phyloP scores from a whole-genome alignment of 2,797 vertebrate species.

The Sebastes matsubarae region DNA sequence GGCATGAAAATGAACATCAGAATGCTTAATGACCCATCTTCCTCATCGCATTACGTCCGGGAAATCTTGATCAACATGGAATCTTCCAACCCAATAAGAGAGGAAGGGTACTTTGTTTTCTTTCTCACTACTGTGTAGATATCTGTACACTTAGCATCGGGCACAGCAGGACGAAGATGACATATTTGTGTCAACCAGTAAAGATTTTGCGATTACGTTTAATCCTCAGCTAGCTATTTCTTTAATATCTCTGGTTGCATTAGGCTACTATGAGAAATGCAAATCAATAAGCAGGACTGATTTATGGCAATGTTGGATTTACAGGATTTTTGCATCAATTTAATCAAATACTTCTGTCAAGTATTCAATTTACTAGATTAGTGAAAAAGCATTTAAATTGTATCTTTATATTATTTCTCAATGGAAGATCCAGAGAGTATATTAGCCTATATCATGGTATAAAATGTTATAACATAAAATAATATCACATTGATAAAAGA shows the following conservation, averaged over 20 bases:
- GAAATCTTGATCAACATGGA: conserved; percentile 40
- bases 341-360: background rate
- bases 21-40: conserved; percentile 61
- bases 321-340: background rate
- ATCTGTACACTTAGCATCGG: background rate
- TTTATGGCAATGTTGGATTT: background rate
- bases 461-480: background rate
- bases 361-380: background rate
- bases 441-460: background rate
- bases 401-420: background rate
- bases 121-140: background rate
- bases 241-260: background rate
- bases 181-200: background rate
- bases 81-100: conserved; percentile 6
- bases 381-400: background rate
- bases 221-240: background rate
- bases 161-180: background rate
- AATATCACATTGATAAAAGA: background rate
- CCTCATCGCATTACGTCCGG: conserved; percentile 28
- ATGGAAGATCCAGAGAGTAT: background rate
- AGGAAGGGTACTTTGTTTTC: background rate
- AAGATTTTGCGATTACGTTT: background rate
- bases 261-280: background rate
- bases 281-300: background rate
- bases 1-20: conserved; percentile 58